These are phyloP conservation scores for Abramis brama DNA, from an alignment of 2,113 vertebrate species.

Conservation along the genomic window DNA sequence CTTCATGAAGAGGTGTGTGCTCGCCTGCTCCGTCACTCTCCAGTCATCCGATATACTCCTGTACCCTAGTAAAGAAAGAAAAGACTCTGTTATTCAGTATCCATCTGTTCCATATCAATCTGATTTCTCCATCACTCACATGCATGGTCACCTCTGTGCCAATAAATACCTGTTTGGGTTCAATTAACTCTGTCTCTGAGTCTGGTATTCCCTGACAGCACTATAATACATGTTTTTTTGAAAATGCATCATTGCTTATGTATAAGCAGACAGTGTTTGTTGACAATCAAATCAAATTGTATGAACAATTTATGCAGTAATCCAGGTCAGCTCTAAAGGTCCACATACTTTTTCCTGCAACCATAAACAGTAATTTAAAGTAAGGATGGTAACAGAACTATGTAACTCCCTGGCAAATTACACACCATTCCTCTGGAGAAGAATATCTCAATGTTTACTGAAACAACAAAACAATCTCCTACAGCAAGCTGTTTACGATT, in stretches of 20 bases:
- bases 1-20: too few relatives aligned
- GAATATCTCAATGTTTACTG: background rate
- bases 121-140: too few relatives aligned
- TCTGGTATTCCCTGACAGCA: too few relatives aligned
- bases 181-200: too few relatives aligned
- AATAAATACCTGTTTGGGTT: too few relatives aligned
- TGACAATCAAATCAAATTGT: background rate
- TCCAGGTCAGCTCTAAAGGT: background rate
- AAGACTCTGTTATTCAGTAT: too few relatives aligned
- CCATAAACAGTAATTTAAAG: background rate
- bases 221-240: background rate
- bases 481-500: background rate
- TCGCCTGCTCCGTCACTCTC: too few relatives aligned
- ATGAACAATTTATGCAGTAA: background rate
- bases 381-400: background rate
- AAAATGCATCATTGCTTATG: background rate
- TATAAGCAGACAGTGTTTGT: background rate
- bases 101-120: too few relatives aligned
- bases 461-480: constrained; percentile 2
- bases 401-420: background rate
- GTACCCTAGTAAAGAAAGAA: too few relatives aligned
- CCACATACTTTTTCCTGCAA: background rate
- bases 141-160: too few relatives aligned
- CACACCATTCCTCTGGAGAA: background rate
- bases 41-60: too few relatives aligned